Percentiles rank a stretch among this genome's conserved stretches.
phyloP scores from a whole-genome alignment of 2,113 vertebrate species.

The Gadus macrocephalus region DNA sequence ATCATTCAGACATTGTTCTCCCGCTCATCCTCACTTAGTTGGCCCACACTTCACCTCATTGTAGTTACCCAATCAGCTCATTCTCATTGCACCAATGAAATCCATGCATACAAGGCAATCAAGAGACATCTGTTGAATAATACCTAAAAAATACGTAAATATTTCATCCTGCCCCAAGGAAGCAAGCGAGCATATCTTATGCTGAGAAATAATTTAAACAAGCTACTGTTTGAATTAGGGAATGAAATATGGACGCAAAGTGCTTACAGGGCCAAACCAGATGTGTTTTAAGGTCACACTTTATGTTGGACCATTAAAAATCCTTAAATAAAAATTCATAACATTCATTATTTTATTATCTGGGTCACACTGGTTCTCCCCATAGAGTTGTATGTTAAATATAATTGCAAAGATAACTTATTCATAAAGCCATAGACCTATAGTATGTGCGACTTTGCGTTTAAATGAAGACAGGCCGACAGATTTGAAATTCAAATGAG shows the following conservation, averaged over 20 bases:
- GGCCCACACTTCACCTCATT: too few species aligned
- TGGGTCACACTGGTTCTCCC: neutral
- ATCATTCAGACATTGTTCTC: too few species aligned
- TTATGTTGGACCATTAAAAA: constrained; percentile 17
- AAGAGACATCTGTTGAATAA: too few species aligned
- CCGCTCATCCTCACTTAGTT: too few species aligned
- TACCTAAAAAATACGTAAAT: too few species aligned
- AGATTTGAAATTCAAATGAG: too few species aligned
- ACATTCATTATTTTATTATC: constrained; percentile 6
- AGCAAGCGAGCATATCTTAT: constrained; percentile 10
- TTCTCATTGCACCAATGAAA: constrained; percentile 10
- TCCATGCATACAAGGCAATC: too few species aligned
- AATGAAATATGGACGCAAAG: constrained; percentile 14
- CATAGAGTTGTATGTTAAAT: neutral
- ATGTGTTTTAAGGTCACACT: constrained; percentile 22
- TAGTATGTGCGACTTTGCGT: neutral
- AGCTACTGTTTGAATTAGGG: constrained; percentile 17
- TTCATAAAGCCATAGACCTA: neutral
- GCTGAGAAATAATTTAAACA: constrained; percentile 18
- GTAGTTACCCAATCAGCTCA: too few species aligned
- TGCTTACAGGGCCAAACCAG: neutral
- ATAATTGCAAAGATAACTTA: neutral
- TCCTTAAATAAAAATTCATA: neutral
- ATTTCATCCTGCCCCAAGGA: constrained; percentile 11
- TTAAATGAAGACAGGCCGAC: too few species aligned